Conservation (phyloP, 2,888 invertebrate genomes). For the Agapostemon virescens region DNA sequence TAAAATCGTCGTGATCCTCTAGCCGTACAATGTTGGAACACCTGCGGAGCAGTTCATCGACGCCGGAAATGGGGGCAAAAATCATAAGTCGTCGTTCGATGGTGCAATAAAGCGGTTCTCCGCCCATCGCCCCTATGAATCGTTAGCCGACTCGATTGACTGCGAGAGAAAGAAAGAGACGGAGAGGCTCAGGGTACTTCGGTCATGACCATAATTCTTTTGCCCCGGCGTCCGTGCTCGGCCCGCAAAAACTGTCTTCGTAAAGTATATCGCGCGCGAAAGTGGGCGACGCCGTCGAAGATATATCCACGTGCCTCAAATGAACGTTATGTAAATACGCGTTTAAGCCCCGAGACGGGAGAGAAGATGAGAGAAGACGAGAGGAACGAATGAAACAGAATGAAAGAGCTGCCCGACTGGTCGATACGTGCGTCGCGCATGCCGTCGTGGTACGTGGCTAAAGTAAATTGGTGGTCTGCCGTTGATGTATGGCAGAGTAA, state of each 20-base stretch:
- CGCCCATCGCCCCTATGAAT: constrained; percentile 24
- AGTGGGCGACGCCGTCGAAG: constrained; percentile 43
- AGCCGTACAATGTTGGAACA: not conserved
- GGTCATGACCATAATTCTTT: constrained; percentile 19
- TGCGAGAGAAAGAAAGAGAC: not conserved
- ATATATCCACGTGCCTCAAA: constrained; percentile 48
- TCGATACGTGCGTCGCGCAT: constrained; percentile 57
- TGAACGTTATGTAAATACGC: constrained; percentile 55
- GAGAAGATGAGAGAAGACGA: not conserved
- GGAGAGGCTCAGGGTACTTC: not conserved
- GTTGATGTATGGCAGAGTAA: constrained; percentile 69
- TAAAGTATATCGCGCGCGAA: constrained; percentile 49
- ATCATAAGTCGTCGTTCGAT: constrained; percentile 18
- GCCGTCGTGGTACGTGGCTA: constrained; percentile 61
- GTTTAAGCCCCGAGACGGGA: constrained; percentile 15
- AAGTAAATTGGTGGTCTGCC: constrained; percentile 69
- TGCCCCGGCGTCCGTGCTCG: not conserved
- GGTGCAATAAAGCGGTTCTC: constrained; percentile 31
- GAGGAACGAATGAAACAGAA: not conserved
- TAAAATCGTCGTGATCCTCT: not conserved
- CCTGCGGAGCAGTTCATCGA: constrained; percentile 1
- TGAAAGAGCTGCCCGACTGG: constrained; percentile 11
- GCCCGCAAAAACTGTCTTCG: constrained; percentile 17
- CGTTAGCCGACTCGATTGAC: constrained; percentile 33
- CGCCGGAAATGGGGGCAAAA: constrained; percentile 30